Evolutionary conservation across 37 sponge, comb jelly and placozoan species (phyloP).

Genomic region (Geodia barretti): DNA sequence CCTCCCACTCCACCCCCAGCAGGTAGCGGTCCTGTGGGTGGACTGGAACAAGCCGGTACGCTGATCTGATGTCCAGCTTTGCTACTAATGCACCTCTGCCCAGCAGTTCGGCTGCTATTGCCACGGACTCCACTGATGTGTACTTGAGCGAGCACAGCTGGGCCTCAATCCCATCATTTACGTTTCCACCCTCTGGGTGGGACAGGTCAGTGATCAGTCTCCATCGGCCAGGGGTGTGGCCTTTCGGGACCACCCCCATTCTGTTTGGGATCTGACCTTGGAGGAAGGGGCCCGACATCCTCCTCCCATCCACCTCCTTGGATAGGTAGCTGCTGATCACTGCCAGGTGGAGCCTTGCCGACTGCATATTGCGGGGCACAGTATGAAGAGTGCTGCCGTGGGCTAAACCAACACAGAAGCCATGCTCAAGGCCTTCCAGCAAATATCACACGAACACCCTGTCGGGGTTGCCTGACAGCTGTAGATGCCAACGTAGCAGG

Average conservation of each 20-base stretch:
- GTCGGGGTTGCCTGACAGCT: too few species aligned
- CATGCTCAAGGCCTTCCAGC: too few species aligned
- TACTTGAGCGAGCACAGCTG: constrained; percentile 23
- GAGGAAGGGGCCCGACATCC: background rate
- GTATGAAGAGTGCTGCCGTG: too few species aligned
- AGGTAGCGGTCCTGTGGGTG: constrained; percentile 6
- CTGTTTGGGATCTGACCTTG: constrained; percentile 13
- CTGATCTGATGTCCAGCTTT: constrained; percentile 6
- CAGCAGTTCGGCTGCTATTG: background rate
- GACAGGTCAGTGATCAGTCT: constrained; percentile 30
- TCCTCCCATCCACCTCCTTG: background rate
- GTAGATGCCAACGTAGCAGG: too few species aligned
- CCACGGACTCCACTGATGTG: constrained; percentile 13
- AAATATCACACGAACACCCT: too few species aligned
- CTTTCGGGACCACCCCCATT: constrained; percentile 31
- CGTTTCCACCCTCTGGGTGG: too few species aligned
- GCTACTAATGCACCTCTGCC: constrained; percentile 18
- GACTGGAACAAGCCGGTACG: constrained; percentile 14
- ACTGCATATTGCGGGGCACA: too few species aligned
- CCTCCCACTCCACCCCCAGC: constrained; percentile 9
- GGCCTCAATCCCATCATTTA: constrained; percentile 29
- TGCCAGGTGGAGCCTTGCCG: too few species aligned
- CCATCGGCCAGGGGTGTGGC: constrained; percentile 5
- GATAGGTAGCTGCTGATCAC: too few species aligned
- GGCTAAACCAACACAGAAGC: too few species aligned